Base-by-base conservation (phyloP, 2,113 vertebrate genomes). In the Struthidea cinerea region DNA sequence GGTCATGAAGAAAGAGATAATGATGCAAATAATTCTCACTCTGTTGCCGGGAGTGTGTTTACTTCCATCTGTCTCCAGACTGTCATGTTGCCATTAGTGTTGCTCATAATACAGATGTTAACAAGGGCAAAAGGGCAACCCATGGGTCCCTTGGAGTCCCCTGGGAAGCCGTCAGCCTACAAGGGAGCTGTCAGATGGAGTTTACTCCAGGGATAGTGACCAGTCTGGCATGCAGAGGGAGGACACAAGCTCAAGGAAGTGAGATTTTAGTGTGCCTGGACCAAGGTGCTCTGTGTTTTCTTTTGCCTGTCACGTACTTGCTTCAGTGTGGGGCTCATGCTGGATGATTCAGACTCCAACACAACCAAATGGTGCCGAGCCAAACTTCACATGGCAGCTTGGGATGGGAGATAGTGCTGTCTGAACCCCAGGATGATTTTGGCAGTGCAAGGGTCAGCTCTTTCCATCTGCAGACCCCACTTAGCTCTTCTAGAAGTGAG, bases 41-140 rank as follows among this genome's bases (percentile, higher is more conserved):
- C 74, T 87, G 39, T 71, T 94, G 52, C 77, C 42, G 87, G 39
- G 84, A 76, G 84, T 78, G 89, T 91, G 86, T 94, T 95, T 94
- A 52, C 46, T 69, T 84, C 77, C 69, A 87, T 95, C 91, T 87
- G 78, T 94, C 87, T 95, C 80, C 52, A 81, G 56, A 84, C 87
- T 96, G 95, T 96, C 95, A 93, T 87, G 74, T 89, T 93, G 74
- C 87, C 74, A 82, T 95, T 96, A 82, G 76, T 82, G 61, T 60
- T 94, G 61, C 81, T 93, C 89, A 73, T 94, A 94, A 95, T 84
- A 93, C 81, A 87, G 93, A 95, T 91, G 91, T 95, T 97, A 95
- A 94, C 84, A 90, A 95, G 91, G 89, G 89, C 91, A 84, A 92
- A 89, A 92, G 87, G 64, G 84, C 6, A 6, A 76, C 57, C 84